Conservation (phyloP, 2,113 vertebrate species). For the Pseudorasbora parva region DNA sequence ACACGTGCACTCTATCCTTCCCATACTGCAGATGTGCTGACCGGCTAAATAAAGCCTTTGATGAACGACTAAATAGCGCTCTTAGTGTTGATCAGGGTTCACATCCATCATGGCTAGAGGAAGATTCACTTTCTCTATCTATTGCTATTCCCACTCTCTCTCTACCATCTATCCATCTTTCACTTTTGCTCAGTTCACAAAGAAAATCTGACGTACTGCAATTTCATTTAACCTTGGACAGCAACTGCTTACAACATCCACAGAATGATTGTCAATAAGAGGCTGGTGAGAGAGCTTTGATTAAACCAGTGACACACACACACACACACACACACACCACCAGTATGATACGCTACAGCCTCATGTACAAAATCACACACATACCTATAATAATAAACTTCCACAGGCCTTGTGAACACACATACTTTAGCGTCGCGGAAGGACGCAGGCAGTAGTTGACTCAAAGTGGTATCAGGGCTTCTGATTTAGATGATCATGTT, state of each 20-base stretch:
- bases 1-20: constrained; percentile 64
- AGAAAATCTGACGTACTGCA: constrained; percentile 85
- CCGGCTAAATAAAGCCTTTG: constrained; percentile 88
- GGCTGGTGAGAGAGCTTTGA: constrained; percentile 43
- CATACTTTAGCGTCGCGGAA: neutral
- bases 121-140: constrained; percentile 25
- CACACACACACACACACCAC: neutral
- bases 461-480: constrained; percentile 12
- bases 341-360: constrained; percentile 14
- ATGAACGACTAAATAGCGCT: constrained; percentile 91
- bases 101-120: constrained; percentile 52
- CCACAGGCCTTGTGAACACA: constrained; percentile 3
- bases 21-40: constrained; percentile 81
- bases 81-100: constrained; percentile 59
- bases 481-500: constrained; percentile 53
- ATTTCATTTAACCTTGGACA: constrained; percentile 90
- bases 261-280: constrained; percentile 84
- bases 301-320: constrained; percentile 38
- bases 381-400: constrained; percentile 40
- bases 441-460: constrained; percentile 17
- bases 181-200: constrained; percentile 21
- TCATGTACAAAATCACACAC: constrained; percentile 30
- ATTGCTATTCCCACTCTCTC: neutral
- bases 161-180: constrained; percentile 17
- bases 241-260: constrained; percentile 83